Evolutionary conservation across 2,113 vertebrate species (phyloP).

Genomic region (Muntiacus muntjak): DNA sequence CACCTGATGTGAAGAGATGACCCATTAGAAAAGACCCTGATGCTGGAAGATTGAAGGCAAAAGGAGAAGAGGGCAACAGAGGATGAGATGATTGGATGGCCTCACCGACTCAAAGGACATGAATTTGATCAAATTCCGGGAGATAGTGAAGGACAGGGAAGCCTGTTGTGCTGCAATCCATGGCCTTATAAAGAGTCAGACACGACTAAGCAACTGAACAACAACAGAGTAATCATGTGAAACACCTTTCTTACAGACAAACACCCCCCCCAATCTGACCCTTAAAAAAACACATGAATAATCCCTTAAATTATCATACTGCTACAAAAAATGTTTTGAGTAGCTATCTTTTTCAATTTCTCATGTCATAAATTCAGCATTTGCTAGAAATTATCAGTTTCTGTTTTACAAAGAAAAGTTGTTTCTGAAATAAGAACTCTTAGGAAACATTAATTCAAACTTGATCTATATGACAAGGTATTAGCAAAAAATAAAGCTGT

Average conservation of each 20-base stretch:
- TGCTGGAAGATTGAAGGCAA: background rate
- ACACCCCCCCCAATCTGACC: background rate
- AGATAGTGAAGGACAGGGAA: background rate
- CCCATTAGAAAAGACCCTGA: background rate
- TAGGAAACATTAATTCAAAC: slow-evolving; percentile 29
- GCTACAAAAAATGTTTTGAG: background rate
- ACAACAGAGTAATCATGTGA: background rate
- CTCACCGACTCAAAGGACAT: background rate
- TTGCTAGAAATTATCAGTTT: slow-evolving; percentile 14
- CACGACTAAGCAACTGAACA: background rate
- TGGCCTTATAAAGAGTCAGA: background rate
- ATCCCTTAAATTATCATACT: background rate
- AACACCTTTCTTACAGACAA: background rate
- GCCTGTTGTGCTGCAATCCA: background rate
- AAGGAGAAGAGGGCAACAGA: background rate
- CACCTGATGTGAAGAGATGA: background rate
- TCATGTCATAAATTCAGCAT: background rate
- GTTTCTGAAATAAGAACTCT: slow-evolving; percentile 22
- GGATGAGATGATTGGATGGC: background rate
- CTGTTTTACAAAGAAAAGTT: slow-evolving; percentile 24
- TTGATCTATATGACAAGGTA: slow-evolving; percentile 42
- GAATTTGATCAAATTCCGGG: background rate
- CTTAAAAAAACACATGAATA: background rate
- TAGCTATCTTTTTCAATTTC: background rate
- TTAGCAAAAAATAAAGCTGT: slow-evolving; percentile 33